Base-by-base conservation (phyloP, 2,797 vertebrate genomes). In the Gymnothorax reevesii region DNA sequence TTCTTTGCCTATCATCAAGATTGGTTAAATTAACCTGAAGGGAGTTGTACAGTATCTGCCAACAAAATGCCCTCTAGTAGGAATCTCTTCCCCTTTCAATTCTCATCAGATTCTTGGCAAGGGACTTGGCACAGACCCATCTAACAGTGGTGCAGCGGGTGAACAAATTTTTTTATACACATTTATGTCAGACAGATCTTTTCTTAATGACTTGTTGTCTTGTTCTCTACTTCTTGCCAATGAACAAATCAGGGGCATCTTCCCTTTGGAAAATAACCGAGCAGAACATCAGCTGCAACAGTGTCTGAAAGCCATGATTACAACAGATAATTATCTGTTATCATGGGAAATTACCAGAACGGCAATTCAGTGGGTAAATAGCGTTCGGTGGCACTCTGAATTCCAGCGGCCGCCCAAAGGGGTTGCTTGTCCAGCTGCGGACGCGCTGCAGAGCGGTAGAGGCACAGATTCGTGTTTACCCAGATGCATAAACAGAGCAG, bases 301-400 rank as follows among this genome's bases (percentile, higher is more conserved):
- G 17, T 52, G 52, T 55, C 77, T 80, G 13, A 80, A 80, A 55
- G 49, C 49, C 77, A 55, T 80, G 77, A 80, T 80, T 80, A 80
- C 77, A 80, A 55, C 49, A 55, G 77, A 80, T 80, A 80, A 80
- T 80, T 80, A 80, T 80, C 77, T 52, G 55, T 80, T 80, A 54
- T 80, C 49, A 80, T 54, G 77, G 77, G 77, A 52, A 54, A 54
- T 80, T 80, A 54, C 2, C 77, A 80, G 49, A 80, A 22, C n/a
- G 77, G 49, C 77, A 80, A 80, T 80, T 80, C 49, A 54, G 77
- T 8, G 77, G 2, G 77, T 80, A 80, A 80, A 80, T 9, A 55
- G 52, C 52, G 22, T 55, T 80, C 17, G 10, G 9, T 22, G 54
- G 52, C 17, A 9, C 15, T 55, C 55, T 80, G 52, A 22, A 55